Evolutionary conservation across 2,113 vertebrate species (phyloP).

Genomic region (Neomonachus schauinslandi): DNA sequence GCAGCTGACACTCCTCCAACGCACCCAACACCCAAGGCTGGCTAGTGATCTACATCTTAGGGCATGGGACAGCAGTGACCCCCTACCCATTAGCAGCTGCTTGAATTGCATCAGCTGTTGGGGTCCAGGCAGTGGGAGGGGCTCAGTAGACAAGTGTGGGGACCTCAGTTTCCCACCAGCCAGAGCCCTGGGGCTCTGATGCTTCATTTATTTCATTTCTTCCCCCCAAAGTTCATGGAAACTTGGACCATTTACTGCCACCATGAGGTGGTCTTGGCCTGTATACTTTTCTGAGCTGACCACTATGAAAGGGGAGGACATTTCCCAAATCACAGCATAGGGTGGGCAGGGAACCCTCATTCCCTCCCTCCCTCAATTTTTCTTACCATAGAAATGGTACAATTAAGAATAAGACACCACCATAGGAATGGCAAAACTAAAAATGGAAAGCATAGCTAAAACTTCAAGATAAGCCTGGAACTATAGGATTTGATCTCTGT

Average conservation of each 20-base stretch:
- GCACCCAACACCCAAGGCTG: not conserved
- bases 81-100: conserved; percentile 14
- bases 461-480: not conserved
- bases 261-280: not conserved
- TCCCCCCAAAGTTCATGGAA: not conserved
- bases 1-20: conserved; percentile 24
- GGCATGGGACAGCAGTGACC: not conserved
- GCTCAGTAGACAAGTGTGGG: not conserved
- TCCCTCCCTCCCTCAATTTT: not conserved
- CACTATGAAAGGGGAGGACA: not conserved
- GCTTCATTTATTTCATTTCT: not conserved
- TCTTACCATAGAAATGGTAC: not conserved
- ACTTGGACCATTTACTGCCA: not conserved
- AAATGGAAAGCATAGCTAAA: not conserved
- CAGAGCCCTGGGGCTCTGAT: not conserved
- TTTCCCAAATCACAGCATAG: not conserved
- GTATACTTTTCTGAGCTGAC: not conserved
- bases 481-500: not conserved
- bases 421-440: not conserved
- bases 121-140: not conserved
- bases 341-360: not conserved
- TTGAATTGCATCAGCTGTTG: not conserved
- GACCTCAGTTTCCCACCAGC: not conserved
- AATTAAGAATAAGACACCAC: not conserved
- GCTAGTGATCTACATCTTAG: not conserved